Conservation (phyloP, 2,888 invertebrate genomes). For the Morpho achilles region DNA sequence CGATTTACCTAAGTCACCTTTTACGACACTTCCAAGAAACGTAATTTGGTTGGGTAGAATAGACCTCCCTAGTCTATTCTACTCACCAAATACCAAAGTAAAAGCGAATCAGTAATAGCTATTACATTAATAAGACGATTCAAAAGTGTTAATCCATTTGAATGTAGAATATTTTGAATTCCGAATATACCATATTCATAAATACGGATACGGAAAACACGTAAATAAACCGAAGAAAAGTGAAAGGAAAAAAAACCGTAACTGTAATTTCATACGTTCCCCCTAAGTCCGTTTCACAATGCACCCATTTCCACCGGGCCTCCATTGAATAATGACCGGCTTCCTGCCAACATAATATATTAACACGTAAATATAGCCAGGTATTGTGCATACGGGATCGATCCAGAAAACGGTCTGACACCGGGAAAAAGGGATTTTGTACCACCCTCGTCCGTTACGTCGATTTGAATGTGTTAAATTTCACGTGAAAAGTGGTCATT, state of each 20-base stretch:
- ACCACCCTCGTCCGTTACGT: constrained; percentile 46
- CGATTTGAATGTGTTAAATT: constrained; percentile 67
- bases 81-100: too few species aligned
- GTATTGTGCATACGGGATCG: constrained; percentile 46
- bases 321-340: constrained; percentile 57
- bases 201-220: background rate
- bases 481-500: constrained; percentile 63
- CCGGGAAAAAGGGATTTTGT: constrained; percentile 57
- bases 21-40: too few species aligned
- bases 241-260: constrained; percentile 21
- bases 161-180: too few species aligned
- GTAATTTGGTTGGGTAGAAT: too few species aligned
- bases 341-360: constrained; percentile 51
- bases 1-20: too few species aligned
- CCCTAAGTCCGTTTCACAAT: constrained; percentile 44
- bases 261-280: constrained; percentile 47
- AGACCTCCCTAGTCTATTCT: too few species aligned
- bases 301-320: constrained; percentile 40
- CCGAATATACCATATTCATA: background rate
- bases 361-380: constrained; percentile 53
- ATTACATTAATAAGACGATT: too few species aligned
- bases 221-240: constrained; percentile 16
- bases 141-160: too few species aligned
- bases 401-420: constrained; percentile 57
- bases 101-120: too few species aligned